phyloP scores from a whole-genome alignment of 2,888 invertebrate genomes.

The Mythimna impura region DNA sequence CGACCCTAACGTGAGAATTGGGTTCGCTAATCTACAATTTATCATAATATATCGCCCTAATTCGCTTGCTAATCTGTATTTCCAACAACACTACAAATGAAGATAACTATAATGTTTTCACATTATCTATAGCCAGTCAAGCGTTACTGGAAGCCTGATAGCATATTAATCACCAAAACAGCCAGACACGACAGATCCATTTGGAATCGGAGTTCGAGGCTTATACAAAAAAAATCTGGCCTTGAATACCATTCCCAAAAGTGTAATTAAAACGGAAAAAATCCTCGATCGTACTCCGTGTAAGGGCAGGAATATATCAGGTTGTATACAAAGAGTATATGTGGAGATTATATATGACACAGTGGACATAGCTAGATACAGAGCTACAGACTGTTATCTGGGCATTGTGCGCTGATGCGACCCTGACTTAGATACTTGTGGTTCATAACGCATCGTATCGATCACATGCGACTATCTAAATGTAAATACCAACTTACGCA shows the following conservation, averaged over 20 bases:
- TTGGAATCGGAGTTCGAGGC: slow-evolving; percentile 11
- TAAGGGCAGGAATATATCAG: slow-evolving; percentile 28
- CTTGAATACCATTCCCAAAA: slow-evolving; percentile 41
- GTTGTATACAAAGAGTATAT: slow-evolving; percentile 14
- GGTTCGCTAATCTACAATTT: slow-evolving; percentile 24
- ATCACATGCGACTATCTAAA: slow-evolving; percentile 47
- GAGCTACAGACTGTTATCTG: slow-evolving; percentile 64
- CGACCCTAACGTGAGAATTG: slow-evolving; percentile 40
- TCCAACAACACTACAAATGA: slow-evolving; percentile 12
- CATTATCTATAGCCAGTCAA: neutral
- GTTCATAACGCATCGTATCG: slow-evolving; percentile 48
- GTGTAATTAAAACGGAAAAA: slow-evolving; percentile 34
- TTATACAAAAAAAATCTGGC: slow-evolving; percentile 21
- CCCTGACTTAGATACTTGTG: slow-evolving; percentile 71
- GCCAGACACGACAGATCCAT: slow-evolving; percentile 9
- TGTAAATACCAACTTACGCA: slow-evolving; percentile 37
- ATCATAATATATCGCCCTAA: slow-evolving; percentile 25
- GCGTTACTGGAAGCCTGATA: slow-evolving; percentile 28
- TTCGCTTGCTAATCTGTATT: slow-evolving; percentile 24
- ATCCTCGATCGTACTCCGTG: slow-evolving; percentile 6
- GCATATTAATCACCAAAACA: slow-evolving; percentile 14
- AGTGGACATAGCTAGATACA: slow-evolving; percentile 44
- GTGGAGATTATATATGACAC: slow-evolving; percentile 15
- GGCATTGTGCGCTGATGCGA: slow-evolving; percentile 63
- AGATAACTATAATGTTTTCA: slow-evolving; percentile 27